phyloP scores from a whole-genome alignment of 2,113 vertebrate genomes.

The Neotragus pygmaeus region DNA sequence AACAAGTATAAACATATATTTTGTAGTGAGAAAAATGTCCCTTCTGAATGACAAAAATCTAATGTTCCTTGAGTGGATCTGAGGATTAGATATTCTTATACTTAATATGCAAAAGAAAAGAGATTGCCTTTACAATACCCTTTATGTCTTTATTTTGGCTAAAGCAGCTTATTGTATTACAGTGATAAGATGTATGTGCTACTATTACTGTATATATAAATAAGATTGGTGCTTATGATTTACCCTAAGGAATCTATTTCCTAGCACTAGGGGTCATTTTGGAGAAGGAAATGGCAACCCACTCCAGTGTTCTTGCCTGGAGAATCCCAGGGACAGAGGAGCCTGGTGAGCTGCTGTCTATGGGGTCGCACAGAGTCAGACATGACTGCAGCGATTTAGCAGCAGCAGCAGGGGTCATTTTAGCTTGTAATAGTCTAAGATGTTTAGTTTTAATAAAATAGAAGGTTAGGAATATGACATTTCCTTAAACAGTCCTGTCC shows the following conservation, averaged over 20 bases:
- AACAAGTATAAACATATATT: neutral
- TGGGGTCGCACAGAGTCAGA: neutral
- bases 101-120: neutral
- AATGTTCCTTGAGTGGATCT: neutral
- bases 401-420: constrained; percentile 28
- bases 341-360: neutral
- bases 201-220: neutral
- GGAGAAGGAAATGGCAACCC: neutral
- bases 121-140: neutral
- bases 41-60: neutral
- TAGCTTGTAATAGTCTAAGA: neutral
- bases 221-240: neutral
- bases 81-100: neutral
- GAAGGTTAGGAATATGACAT: constrained; percentile 29
- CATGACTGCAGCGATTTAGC: neutral
- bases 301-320: neutral
- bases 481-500: constrained; percentile 50
- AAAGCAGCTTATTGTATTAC: neutral
- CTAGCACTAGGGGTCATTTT: constrained; percentile 43
- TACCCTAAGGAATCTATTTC: neutral
- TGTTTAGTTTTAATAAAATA: constrained; percentile 8
- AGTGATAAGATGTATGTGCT: neutral
- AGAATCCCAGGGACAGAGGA: neutral
- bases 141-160: neutral
- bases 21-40: neutral